Conservation (phyloP, 2,888 invertebrate species). For the Protophormia terraenovae region DNA sequence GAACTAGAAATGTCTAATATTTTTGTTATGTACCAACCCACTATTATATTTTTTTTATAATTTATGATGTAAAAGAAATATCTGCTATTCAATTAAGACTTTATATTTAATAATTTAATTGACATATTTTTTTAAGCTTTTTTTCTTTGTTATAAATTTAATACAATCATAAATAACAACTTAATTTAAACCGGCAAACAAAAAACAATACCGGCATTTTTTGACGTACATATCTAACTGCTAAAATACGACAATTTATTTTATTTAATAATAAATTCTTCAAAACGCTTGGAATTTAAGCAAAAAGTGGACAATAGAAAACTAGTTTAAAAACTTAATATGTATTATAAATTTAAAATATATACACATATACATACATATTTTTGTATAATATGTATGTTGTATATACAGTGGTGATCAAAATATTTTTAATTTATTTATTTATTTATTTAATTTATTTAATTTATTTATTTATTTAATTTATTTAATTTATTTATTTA, state of each 20-base stretch:
- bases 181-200: slow-evolving; percentile 5
- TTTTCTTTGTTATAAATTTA: neutral
- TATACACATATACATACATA: neutral
- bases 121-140: neutral
- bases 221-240: neutral
- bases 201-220: slow-evolving; percentile 23
- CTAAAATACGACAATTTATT: slow-evolving; percentile 24
- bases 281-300: neutral
- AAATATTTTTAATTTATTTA: too few relatives aligned
- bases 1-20: too few relatives aligned
- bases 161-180: slow-evolving; percentile 33
- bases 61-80: slow-evolving; percentile 20
- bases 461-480: too few relatives aligned
- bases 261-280: slow-evolving; percentile 11
- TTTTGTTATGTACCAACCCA: neutral
- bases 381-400: neutral
- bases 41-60: neutral
- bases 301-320: slow-evolving; percentile 21
- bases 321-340: slow-evolving; percentile 29
- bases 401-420: too few relatives aligned
- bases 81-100: slow-evolving; percentile 29
- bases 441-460: too few relatives aligned
- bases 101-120: slow-evolving; percentile 26
- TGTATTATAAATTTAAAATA: neutral
- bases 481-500: too few relatives aligned